Base-by-base conservation (phyloP, 2,113 vertebrate genomes). In the Hippocampus guttulatus region DNA sequence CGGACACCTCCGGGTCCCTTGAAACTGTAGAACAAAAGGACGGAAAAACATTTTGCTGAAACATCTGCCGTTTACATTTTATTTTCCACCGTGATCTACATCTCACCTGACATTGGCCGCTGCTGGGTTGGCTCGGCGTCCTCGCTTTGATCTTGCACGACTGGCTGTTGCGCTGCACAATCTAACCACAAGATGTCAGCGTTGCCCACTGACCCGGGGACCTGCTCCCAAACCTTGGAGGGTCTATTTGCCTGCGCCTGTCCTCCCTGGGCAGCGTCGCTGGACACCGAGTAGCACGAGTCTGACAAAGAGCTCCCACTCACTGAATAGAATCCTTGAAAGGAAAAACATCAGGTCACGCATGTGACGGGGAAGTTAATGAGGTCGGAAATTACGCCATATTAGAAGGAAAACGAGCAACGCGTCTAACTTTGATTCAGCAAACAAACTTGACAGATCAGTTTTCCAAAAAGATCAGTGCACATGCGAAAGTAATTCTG, bases 271-370 rank as follows among this genome's bases (percentile, higher is more conserved):
- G 88, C 81, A 0, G 81, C 88, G 8, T 94, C 92, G 27, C 93
- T 94, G 77, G 91, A 92, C 77, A 94, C 91, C 0, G 94, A 94
- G 85, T 90, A 91, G 77, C 91, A 91, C 5, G 94, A 94, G 85
- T 93, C 92, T 0, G 93, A 93, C 41, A 94, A 84, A 54, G 93
- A 94, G 82, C 93, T 93, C 38, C 92, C 93, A n/a, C 92, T 93
- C 64, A 94, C 92, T 1, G 93, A 93, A 54, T 93, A 94, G 82
- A 94, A 94, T 47, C 93, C 93, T 94, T 75, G 0, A 67, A 68
- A 74, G 12, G 12, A 65, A 27, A 70, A 54, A 45, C 8, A 68
- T 75, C 3, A 40, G 18, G 55, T 43, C 64, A 45, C 23, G 0
- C 16, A 10, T 47, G 3, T 60, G 20, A 33, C 30, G 30, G 30